Evolutionary conservation across 1,140 invertebrate species (phyloP).

Genomic region (Dinothrombium tinctorium): DNA sequence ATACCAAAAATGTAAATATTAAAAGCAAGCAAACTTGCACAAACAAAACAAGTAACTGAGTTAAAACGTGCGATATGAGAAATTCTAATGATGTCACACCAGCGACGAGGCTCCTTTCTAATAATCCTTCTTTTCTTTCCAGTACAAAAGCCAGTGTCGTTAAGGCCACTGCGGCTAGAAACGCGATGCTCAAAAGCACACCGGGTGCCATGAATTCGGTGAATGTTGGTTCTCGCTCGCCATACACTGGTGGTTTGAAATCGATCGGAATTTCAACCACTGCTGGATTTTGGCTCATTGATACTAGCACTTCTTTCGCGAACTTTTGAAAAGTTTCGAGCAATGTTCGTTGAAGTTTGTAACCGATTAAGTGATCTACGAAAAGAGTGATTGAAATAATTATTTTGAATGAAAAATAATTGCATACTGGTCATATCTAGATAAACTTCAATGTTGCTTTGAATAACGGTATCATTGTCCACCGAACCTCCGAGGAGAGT

Average conservation of each 20-base stretch:
- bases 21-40: conserved; percentile 67
- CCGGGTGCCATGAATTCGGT: conserved; percentile 30
- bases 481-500: conserved; percentile 5
- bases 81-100: conserved; percentile 71
- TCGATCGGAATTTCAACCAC: conserved; percentile 21
- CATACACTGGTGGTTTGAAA: conserved; percentile 67
- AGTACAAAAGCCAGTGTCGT: conserved; percentile 74
- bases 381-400: conserved; percentile 2
- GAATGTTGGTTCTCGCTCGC: conserved; percentile 59
- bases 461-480: conserved; percentile 14
- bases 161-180: conserved; percentile 76
- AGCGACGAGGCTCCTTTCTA: conserved; percentile 67
- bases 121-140: conserved; percentile 62
- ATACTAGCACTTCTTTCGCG: conserved; percentile 10
- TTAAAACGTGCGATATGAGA: conserved; percentile 67
- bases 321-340: conserved; percentile 14
- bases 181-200: conserved; percentile 46
- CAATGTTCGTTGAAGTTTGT: conserved; percentile 13
- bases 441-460: conserved; percentile 16
- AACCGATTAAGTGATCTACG: conserved; percentile 13
- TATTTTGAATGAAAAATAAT: conserved; percentile 3
- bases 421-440: conserved; percentile 19
- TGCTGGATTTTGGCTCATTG: conserved; percentile 7
- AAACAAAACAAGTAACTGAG: conserved; percentile 77
- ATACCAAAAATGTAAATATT: conserved; percentile 55